A percentile compares a stretch with the other conserved stretches of the same genome.
These are phyloP conservation scores for Caenorhabditis wallacei DNA, from an alignment of 2,888 invertebrate genomes.

Conservation along the genomic window DNA sequence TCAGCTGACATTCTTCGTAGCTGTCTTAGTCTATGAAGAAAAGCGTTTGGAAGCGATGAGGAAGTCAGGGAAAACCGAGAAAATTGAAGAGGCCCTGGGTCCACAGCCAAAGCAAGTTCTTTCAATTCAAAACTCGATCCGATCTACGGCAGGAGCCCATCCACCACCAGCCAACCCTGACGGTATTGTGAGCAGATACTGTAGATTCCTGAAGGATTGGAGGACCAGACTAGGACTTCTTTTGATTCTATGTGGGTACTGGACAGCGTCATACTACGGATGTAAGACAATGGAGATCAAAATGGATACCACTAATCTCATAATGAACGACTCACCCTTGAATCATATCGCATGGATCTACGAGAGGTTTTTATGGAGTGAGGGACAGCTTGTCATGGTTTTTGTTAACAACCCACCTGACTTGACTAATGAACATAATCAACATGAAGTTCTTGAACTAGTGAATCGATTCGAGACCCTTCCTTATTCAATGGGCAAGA, in stretches of 20 bases:
- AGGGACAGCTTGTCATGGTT: conserved; percentile 75
- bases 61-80: conserved; percentile 18
- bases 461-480: conserved; percentile 75
- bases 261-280: conserved; percentile 71
- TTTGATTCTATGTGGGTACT: conserved; percentile 68
- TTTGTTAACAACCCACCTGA: conserved; percentile 78
- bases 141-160: conserved; percentile 40
- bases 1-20: conserved; percentile 78
- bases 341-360: conserved; percentile 74
- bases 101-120: conserved; percentile 33
- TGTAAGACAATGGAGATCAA: conserved; percentile 72
- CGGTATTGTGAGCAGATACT: conserved; percentile 74
- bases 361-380: conserved; percentile 74
- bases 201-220: conserved; percentile 67
- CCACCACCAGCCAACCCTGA: conserved; percentile 68
- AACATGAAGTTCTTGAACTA: conserved; percentile 69
- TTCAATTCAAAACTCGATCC: conserved; percentile 52
- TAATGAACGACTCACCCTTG: conserved; percentile 73
- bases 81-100: conserved; percentile 17
- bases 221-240: conserved; percentile 66
- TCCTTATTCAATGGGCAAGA: conserved; percentile 77
- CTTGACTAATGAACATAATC: conserved; percentile 60
- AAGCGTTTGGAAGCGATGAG: conserved; percentile 49
- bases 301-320: conserved; percentile 78
- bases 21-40: conserved; percentile 75